These are phyloP conservation scores for Cosmia pyralina DNA, from an alignment of 2,888 invertebrate species.

Conservation along the genomic window DNA sequence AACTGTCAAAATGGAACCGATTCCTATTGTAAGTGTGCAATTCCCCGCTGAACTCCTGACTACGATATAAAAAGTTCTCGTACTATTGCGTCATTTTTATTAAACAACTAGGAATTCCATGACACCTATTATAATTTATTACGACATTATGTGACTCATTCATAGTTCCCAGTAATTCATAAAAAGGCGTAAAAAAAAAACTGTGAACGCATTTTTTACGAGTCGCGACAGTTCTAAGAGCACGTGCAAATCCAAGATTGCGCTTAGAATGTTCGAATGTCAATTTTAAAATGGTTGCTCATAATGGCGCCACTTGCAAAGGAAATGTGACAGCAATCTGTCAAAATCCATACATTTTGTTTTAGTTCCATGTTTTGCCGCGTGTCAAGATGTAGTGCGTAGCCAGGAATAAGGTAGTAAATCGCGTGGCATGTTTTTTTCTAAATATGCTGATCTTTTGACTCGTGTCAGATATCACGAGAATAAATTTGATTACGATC, in stretches of 20 bases:
- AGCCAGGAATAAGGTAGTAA: conserved; percentile 26
- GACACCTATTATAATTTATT: conserved; percentile 18
- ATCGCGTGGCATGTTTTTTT: conserved; percentile 14
- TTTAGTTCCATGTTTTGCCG: conserved; percentile 16
- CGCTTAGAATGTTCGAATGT: not conserved
- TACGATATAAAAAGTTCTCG: conserved; percentile 9
- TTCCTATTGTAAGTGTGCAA: too few species aligned
- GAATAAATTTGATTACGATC: conserved; percentile 52
- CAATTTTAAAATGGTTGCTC: conserved; percentile 10
- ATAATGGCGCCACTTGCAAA: conserved; percentile 6
- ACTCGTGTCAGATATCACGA: conserved; percentile 52
- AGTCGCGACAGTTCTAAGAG: conserved; percentile 9
- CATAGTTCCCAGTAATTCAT: conserved; percentile 36
- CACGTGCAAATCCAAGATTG: not conserved
- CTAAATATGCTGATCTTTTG: conserved; percentile 50
- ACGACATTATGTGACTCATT: conserved; percentile 41
- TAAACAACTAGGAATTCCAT: conserved; percentile 33
- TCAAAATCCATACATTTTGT: conserved; percentile 25
- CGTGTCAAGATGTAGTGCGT: conserved; percentile 1
- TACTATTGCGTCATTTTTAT: conserved; percentile 47
- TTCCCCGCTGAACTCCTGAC: too few species aligned
- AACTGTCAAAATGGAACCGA: too few species aligned
- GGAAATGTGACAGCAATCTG: not conserved
- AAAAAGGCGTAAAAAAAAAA: conserved; percentile 43
- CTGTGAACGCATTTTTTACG: conserved; percentile 29